phyloP scores from a whole-genome alignment of 1,140 invertebrate species.

The Heliconius nattereri region DNA sequence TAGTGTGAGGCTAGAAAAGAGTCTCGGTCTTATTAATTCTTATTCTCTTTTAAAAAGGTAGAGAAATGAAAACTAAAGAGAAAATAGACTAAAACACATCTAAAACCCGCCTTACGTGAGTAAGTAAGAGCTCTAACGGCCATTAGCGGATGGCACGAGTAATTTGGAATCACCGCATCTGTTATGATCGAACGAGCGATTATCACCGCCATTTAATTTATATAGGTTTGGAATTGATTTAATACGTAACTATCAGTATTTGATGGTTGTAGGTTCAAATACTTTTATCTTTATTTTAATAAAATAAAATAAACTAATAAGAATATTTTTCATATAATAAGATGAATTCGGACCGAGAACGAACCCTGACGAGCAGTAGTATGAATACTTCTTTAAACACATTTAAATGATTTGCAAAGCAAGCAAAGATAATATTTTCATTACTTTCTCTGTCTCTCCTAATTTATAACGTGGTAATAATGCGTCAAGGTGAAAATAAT shows the following conservation, averaged over 20 bases:
- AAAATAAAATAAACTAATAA: no score
- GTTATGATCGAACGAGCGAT: constrained; percentile 43
- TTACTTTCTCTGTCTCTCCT: no score
- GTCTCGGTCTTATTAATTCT: no score
- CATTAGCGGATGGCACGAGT: constrained; percentile 48
- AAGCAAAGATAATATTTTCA: no score
- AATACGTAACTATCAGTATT: constrained; percentile 11
- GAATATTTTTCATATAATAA: no score
- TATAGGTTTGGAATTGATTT: constrained; percentile 15
- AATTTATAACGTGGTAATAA: no score
- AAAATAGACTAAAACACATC: not conserved
- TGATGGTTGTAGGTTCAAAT: not conserved
- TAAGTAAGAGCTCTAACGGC: constrained; percentile 24
- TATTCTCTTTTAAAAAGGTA: not conserved
- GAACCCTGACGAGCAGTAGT: no score
- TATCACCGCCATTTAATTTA: constrained; percentile 28
- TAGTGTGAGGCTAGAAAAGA: no score
- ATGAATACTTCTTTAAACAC: no score
- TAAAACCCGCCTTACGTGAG: constrained; percentile 22
- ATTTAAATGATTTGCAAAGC: no score
- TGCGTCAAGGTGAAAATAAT: not conserved
- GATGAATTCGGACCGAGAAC: no score
- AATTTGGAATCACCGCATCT: constrained; percentile 44
- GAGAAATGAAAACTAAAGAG: not conserved
- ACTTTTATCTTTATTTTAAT: no score